Conservation (phyloP, 2,797 vertebrate species). For the Acanthurus lineatus region DNA sequence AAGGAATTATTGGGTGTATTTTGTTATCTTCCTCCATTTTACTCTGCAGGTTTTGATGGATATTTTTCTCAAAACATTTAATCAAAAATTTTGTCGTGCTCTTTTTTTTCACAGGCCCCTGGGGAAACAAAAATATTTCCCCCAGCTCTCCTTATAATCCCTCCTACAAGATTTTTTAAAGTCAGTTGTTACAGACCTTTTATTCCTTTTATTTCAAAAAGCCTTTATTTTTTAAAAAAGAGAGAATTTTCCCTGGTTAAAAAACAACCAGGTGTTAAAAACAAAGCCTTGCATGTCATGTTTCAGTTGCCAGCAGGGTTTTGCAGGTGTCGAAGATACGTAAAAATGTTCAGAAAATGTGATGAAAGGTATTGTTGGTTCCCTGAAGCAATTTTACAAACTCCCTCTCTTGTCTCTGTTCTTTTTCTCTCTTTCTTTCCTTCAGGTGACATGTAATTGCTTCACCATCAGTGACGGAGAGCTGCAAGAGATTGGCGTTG, state of each 20-base stretch:
- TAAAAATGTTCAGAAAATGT: constrained; percentile 43
- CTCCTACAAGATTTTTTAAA: neutral
- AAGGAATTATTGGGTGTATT: neutral
- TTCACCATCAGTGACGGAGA: constrained; percentile 97
- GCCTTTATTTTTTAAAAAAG: constrained; percentile 13
- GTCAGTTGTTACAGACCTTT: neutral
- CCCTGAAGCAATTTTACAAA: constrained; percentile 50
- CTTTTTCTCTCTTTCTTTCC: constrained; percentile 33
- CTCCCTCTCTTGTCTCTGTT: constrained; percentile 38
- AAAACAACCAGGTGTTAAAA: constrained; percentile 22
- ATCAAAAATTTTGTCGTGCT: neutral
- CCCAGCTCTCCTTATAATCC: neutral
- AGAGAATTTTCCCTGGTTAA: neutral
- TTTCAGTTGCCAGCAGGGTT: constrained; percentile 32
- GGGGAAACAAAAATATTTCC: constrained; percentile 5
- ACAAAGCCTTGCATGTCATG: constrained; percentile 1
- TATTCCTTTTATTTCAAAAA: constrained; percentile 6
- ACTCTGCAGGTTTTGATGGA: neutral
- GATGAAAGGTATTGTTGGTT: constrained; percentile 45
- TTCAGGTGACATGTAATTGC: constrained; percentile 95
- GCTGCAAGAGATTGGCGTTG: constrained; percentile 95
- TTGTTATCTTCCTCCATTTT: constrained; percentile 1
- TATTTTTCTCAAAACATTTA: constrained; percentile 2
- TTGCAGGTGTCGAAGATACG: constrained; percentile 26
- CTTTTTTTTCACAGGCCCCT: neutral